Percentiles rank a stretch among this genome's conserved stretches.
phyloP scores from a whole-genome alignment of 2,113 vertebrate genomes.

The Passer domesticus region DNA sequence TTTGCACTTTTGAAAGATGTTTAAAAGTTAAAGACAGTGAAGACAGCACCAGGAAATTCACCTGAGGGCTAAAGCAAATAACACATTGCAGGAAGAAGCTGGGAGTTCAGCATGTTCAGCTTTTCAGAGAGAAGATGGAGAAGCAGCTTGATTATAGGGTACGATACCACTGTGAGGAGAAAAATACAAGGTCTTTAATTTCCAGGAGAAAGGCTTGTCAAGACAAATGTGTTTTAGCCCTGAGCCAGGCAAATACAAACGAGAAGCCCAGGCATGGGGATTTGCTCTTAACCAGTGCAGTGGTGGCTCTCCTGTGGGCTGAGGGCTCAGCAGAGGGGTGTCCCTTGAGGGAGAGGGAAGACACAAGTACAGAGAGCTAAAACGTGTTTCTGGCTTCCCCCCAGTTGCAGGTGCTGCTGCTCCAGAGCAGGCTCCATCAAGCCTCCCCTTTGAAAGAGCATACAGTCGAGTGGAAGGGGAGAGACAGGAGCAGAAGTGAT shows the following conservation, averaged over 20 bases:
- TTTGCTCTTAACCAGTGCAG: neutral
- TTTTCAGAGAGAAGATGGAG: neutral
- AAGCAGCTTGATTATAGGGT: constrained; percentile 33
- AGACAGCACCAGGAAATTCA: neutral
- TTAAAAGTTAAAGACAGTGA: neutral
- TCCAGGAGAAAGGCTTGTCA: neutral
- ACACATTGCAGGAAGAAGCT: neutral
- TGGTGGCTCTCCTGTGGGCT: neutral
- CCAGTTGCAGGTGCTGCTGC: neutral
- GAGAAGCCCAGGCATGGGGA: neutral
- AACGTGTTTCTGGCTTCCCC: neutral
- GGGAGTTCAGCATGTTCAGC: neutral
- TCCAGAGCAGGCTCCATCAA: neutral
- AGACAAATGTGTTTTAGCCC: neutral
- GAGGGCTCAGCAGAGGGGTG: fast-evolving
- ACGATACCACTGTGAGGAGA: neutral
- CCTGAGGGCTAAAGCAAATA: neutral
- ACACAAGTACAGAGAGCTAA: neutral
- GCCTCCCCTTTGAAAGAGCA: neutral
- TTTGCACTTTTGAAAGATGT: neutral
- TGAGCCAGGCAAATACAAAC: neutral
- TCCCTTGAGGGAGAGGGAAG: neutral
- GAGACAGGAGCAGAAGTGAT: neutral
- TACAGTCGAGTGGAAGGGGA: neutral
- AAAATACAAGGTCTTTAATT: constrained; percentile 20